A percentile compares a stretch with the other conserved stretches of the same genome.
Conservation (phyloP, 2,888 invertebrate species). For the Geophilus truncorum region DNA sequence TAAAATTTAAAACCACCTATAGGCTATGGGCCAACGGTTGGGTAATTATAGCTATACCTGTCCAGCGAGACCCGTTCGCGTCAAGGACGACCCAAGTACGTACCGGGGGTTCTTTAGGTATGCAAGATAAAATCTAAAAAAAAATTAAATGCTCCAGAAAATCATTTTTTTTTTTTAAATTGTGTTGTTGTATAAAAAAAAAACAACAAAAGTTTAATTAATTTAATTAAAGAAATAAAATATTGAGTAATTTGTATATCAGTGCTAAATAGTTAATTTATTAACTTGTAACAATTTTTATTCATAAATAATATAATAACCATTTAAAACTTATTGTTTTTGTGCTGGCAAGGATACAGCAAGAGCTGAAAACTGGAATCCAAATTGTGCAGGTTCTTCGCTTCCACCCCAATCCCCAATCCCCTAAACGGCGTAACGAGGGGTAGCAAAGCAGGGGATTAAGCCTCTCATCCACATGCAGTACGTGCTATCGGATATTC, state of each 20-base stretch:
- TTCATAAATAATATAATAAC: no score
- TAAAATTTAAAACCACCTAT: background rate
- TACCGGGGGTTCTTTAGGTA: background rate
- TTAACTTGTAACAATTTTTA: no score
- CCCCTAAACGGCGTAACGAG: background rate
- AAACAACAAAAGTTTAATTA: no score
- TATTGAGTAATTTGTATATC: no score
- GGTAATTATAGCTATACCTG: no score
- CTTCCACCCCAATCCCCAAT: background rate
- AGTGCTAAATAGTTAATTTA: no score
- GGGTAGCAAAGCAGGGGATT: background rate
- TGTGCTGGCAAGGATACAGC: background rate
- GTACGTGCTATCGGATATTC: background rate
- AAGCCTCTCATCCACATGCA: background rate
- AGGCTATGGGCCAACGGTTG: background rate
- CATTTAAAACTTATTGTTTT: background rate
- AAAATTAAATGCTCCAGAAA: background rate
- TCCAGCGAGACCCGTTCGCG: background rate
- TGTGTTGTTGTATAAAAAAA: no score
- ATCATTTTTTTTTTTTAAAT: background rate
- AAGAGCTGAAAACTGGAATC: background rate
- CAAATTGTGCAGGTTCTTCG: background rate
- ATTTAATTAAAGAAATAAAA: background rate
- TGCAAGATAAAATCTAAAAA: background rate
- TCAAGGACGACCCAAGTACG: no score